Conservation (phyloP, 2,797 vertebrate genomes). For the Coranthus polyacanthus region DNA sequence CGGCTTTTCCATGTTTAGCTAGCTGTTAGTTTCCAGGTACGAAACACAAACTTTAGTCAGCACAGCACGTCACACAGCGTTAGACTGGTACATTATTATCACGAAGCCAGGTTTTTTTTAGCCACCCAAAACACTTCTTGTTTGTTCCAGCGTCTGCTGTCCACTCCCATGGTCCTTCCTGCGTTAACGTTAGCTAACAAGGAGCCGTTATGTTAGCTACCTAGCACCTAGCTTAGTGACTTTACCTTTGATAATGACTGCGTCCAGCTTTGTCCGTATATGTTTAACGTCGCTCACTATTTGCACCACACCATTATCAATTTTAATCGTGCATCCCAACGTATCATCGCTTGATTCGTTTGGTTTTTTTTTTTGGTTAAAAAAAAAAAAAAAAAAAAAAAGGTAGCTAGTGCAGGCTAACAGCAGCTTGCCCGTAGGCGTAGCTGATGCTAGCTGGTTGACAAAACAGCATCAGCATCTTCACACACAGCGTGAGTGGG, state of each 20-base stretch:
- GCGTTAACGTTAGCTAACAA: neutral
- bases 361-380: too few species aligned
- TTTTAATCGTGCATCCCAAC: neutral
- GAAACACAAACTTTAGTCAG: too few species aligned
- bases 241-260: constrained; percentile 54
- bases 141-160: too few species aligned
- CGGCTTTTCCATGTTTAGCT: too few species aligned
- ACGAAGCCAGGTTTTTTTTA: too few species aligned
- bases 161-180: neutral
- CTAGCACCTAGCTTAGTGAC: constrained; percentile 29
- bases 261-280: constrained; percentile 1
- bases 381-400: neutral
- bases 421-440: constrained; percentile 55
- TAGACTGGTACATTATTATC: too few species aligned
- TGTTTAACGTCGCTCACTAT: neutral
- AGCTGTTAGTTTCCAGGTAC: too few species aligned
- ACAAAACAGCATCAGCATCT: constrained; percentile 36
- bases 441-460: constrained; percentile 47
- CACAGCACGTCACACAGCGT: too few species aligned
- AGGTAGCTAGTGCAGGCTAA: constrained; percentile 35
- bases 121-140: too few species aligned
- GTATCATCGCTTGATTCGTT: neutral
- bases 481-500: constrained; percentile 30
- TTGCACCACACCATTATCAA: neutral
- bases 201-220: constrained; percentile 2